Base-by-base conservation (phyloP, 37 sponge, comb jelly and placozoan species). In the Spongia lamella region DNA sequence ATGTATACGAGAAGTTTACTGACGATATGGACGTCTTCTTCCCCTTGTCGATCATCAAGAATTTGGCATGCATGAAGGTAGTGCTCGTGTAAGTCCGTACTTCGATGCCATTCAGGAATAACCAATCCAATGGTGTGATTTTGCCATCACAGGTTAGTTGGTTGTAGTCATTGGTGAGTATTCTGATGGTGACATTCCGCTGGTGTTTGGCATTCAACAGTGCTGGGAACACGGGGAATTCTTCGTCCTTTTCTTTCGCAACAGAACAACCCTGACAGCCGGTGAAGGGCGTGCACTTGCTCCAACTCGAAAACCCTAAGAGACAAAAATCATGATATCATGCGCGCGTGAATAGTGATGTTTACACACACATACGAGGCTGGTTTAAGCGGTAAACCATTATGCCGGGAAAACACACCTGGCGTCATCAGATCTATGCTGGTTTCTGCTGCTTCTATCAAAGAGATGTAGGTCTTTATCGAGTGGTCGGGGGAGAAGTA, bases 401-500 rank as follows among this genome's bases (percentile, higher is more conserved):
- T 36, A 51, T n/a, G n/a, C n/a, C n/a, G n/a, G 47, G 7, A 13
- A 43, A 47, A 57, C 76, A 67, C 31, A 88, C 93, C 89, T 79
- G 93, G 93, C 0, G 90, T 78, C 65, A 73, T 81, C 5, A 93
- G 35, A 26, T 93, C 93, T n/a, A 93, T 80, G 31, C 55, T 39
- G 30, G 76, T 67, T 43, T 68, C 35, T 25, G 93, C 93, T 16
- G 68, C 72, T 33, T 85, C 52, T 55, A 93, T 93, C 31, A 93
- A 78, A 15, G 56, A 39, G 20, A 93, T 49, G 69, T 93, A 93
- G 33, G 81, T 75, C 0, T 84, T 61, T 6, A 93, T 56, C 7
- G 89, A 88, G 64, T 70, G 72, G 77, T 93, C 93, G 9, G 93
- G 93, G 17, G 93, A 93, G 82, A 93, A 93, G 86, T 78, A 93